A percentile compares a stretch with the other conserved stretches of the same genome.
phyloP scores from a whole-genome alignment of 2,888 invertebrate genomes.

The Xestia c-nigrum region DNA sequence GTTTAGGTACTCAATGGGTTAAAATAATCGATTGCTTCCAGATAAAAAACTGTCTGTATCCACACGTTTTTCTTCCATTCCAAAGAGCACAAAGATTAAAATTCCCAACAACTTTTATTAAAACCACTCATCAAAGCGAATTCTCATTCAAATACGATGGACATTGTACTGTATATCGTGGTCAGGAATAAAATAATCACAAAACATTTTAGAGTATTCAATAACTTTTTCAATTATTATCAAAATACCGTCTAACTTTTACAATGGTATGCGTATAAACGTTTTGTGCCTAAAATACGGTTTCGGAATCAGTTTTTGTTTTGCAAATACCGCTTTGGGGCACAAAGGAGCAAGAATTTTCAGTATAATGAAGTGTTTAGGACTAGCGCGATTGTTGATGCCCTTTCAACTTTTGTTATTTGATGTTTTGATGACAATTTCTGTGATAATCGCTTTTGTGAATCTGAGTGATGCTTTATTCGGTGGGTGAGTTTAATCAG shows the following conservation, averaged over 20 bases:
- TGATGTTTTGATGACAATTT: constrained; percentile 44
- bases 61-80: not conserved
- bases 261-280: constrained; percentile 63
- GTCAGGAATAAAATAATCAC: constrained; percentile 50
- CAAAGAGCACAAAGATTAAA: constrained; percentile 38
- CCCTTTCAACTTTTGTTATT: constrained; percentile 48
- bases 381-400: constrained; percentile 37
- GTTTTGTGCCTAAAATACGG: constrained; percentile 43
- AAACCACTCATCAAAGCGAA: constrained; percentile 37
- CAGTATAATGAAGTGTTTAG: constrained; percentile 54
- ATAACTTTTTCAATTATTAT: constrained; percentile 78
- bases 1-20: not conserved
- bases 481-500: not conserved
- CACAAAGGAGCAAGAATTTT: constrained; percentile 48
- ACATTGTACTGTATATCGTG: constrained; percentile 58
- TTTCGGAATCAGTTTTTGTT: constrained; percentile 58
- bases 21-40: not conserved
- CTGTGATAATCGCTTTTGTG: constrained; percentile 35
- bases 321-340: constrained; percentile 53
- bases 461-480: constrained; percentile 12
- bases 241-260: constrained; percentile 68
- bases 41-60: constrained; percentile 7
- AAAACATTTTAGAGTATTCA: constrained; percentile 70
- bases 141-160: constrained; percentile 40
- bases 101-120: constrained; percentile 32